These are phyloP conservation scores for Bombylius discolor DNA, from an alignment of 2,888 invertebrate species.

Conservation along the genomic window DNA sequence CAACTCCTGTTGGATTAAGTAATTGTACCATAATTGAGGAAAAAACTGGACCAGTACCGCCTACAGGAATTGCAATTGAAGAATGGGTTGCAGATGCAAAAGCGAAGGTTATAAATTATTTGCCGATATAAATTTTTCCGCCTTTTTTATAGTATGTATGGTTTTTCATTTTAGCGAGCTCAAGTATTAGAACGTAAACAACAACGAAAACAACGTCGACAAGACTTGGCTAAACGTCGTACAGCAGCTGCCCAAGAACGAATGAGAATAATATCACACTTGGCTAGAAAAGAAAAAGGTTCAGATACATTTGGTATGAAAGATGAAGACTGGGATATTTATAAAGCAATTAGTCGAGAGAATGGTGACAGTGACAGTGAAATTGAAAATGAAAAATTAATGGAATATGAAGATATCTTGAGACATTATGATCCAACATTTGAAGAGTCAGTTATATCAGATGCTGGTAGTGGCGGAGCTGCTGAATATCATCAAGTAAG, in stretches of 20 bases:
- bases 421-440: conserved; percentile 70
- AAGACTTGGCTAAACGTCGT: conserved; percentile 77
- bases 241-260: conserved; percentile 89
- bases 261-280: conserved; percentile 85
- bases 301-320: conserved; percentile 86
- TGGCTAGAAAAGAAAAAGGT: conserved; percentile 65
- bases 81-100: conserved; percentile 29
- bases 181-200: conserved; percentile 61
- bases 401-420: conserved; percentile 75
- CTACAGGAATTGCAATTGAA: conserved; percentile 23
- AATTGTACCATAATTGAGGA: conserved; percentile 15
- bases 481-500: conserved; percentile 57
- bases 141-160: no score
- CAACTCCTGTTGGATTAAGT: conserved; percentile 18
- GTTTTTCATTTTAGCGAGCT: conserved; percentile 48
- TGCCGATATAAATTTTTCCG: no score
- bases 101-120: conserved; percentile 19
- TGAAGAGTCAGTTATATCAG: conserved; percentile 37
- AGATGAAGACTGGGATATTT: conserved; percentile 95
- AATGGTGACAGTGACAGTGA: conserved; percentile 83
- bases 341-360: conserved; percentile 70
- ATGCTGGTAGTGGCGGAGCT: conserved; percentile 32
- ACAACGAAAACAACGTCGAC: conserved; percentile 62
- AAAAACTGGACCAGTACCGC: conserved; percentile 24
- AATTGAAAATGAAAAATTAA: conserved; percentile 74